Evolutionary conservation across 35 echinoderm and acorn worm genomes (phyloP).

Genomic region (Holothuria glaberrima): DNA sequence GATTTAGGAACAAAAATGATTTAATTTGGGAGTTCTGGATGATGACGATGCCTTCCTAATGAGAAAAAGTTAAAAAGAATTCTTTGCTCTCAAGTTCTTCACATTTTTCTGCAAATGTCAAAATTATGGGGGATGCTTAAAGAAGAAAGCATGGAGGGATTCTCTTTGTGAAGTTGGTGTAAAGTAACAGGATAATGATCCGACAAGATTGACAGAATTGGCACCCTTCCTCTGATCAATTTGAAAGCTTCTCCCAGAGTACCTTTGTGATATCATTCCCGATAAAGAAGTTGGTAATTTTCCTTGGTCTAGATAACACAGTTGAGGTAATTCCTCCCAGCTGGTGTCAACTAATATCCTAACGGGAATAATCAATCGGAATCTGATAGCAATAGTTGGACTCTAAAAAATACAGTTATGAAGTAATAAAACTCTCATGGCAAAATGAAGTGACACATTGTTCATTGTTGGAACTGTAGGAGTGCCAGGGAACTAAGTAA

Average conservation of each 20-base stretch:
- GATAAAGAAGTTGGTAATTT: too few relatives aligned
- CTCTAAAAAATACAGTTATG: not conserved
- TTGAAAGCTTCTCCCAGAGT: not conserved
- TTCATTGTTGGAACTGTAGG: not conserved
- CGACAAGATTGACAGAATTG: not conserved
- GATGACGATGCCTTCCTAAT: slow-evolving; percentile 31
- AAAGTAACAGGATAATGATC: slow-evolving; percentile 47
- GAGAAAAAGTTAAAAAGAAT: slow-evolving; percentile 29
- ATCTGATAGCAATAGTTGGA: too few relatives aligned
- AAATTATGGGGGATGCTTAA: slow-evolving; percentile 28
- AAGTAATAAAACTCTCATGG: not conserved
- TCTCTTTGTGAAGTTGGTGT: slow-evolving; percentile 10
- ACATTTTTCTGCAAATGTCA: slow-evolving; percentile 34
- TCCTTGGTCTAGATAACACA: not conserved
- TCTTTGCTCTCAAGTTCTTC: not conserved
- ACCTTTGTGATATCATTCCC: not conserved
- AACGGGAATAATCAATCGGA: too few relatives aligned
- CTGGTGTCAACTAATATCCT: slow-evolving; percentile 6
- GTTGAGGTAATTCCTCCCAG: slow-evolving; percentile 10
- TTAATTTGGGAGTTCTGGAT: slow-evolving; percentile 28
- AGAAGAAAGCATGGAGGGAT: not conserved
- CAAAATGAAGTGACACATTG: not conserved
- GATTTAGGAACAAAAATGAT: slow-evolving; percentile 43
- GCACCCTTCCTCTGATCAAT: slow-evolving; percentile 32
- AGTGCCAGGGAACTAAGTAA: not conserved